Percentiles rank a stretch among this genome's conserved stretches.
phyloP scores from a whole-genome alignment of 2,113 vertebrate species.

The Sinocyclocheilus anophthalmus region DNA sequence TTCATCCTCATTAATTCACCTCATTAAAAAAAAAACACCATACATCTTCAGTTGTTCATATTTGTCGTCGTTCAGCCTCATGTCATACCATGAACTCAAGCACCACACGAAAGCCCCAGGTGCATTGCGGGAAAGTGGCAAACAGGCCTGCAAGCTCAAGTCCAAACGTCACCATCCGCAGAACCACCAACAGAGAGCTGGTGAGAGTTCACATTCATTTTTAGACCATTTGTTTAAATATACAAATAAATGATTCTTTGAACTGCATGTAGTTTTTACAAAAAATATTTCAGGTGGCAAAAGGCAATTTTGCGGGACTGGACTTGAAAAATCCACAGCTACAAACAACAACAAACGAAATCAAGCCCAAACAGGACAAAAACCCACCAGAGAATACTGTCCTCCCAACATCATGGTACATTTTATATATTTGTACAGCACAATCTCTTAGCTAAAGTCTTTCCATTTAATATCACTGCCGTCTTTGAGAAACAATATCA shows the following conservation, averaged over 20 bases:
- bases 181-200: conserved; percentile 56
- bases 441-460: background rate
- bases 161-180: conserved; percentile 52
- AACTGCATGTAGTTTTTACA: background rate
- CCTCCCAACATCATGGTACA: conserved; percentile 52
- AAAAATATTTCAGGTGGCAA: conserved; percentile 50
- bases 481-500: background rate
- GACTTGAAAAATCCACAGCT: conserved; percentile 41
- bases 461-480: background rate
- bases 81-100: conserved; percentile 87
- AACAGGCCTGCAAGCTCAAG: conserved; percentile 45
- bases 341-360: conserved; percentile 14
- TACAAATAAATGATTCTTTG: background rate
- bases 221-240: background rate
- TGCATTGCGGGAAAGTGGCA: conserved; percentile 41
- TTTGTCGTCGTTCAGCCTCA: conserved; percentile 98
- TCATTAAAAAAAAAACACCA: background rate
- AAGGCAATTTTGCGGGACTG: conserved; percentile 41
- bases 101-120: conserved; percentile 60
- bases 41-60: conserved; percentile 84
- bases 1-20: conserved; percentile 1
- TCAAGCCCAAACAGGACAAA: conserved; percentile 37
- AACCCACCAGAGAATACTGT: conserved; percentile 51
- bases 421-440: background rate
- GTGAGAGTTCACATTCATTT: conserved; percentile 54